Evolutionary conservation across 1,140 invertebrate species (phyloP).

Genomic region (Cydia pomonella): DNA sequence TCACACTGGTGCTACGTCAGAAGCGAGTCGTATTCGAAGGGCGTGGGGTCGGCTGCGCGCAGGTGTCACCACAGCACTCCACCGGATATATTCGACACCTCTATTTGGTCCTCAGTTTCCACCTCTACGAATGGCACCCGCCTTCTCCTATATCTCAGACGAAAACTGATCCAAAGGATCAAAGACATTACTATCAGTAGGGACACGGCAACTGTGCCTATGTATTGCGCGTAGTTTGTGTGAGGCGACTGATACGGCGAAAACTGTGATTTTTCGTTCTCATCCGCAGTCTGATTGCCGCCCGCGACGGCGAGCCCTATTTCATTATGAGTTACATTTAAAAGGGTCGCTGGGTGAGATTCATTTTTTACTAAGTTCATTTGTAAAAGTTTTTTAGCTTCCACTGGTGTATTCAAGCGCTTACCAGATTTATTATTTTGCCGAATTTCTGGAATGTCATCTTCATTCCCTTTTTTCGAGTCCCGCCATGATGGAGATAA

Average conservation of each 20-base stretch:
- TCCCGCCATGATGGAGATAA: slow-evolving; percentile 42
- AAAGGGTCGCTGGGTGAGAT: slow-evolving; percentile 23
- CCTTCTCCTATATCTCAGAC: slow-evolving; percentile 68
- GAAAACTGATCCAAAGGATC: slow-evolving; percentile 77
- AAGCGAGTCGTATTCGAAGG: slow-evolving; percentile 81
- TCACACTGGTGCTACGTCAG: slow-evolving; percentile 79
- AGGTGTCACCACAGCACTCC: slow-evolving; percentile 87
- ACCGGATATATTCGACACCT: slow-evolving; percentile 85
- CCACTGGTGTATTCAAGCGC: slow-evolving; percentile 62
- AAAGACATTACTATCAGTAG: slow-evolving; percentile 63
- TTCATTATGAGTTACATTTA: slow-evolving; percentile 41
- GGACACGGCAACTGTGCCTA: slow-evolving; percentile 61
- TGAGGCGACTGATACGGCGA: slow-evolving; percentile 61
- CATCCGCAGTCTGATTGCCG: slow-evolving; percentile 50
- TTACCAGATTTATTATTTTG: slow-evolving; percentile 54
- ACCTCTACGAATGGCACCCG: slow-evolving; percentile 60
- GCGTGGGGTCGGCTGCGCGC: slow-evolving; percentile 79
- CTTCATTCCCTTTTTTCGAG: slow-evolving; percentile 44
- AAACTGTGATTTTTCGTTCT: slow-evolving; percentile 65
- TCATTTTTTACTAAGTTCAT: slow-evolving; percentile 31
- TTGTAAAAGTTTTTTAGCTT: slow-evolving; percentile 33
- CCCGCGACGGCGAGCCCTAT: slow-evolving; percentile 40
- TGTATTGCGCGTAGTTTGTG: slow-evolving; percentile 62
- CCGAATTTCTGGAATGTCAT: slow-evolving; percentile 38
- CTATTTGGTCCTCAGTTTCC: slow-evolving; percentile 83